Evolutionary conservation across 1,140 invertebrate species (phyloP), one percentile per base, ranked within the genome.

Genomic region (Drosophila ohnishii): DNA sequence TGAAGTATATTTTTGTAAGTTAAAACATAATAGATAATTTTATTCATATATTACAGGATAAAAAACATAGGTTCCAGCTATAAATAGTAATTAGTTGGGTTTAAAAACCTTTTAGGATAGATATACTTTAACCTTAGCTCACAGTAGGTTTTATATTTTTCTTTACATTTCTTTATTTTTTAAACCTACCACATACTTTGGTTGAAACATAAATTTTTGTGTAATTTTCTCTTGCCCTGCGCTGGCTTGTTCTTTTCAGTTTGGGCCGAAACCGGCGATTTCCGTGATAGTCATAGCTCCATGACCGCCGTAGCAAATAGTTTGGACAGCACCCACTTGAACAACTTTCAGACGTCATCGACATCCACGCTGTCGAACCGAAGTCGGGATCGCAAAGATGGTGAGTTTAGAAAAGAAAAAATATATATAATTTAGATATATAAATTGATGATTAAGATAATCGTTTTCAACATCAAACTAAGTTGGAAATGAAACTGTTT

Each of bases 201-300:
- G 67, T 86, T 86, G 75, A 87, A 90, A 90, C 82, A 90, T 87
- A 82, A 86, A 90, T 91, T 83, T 90, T 86, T 88, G 82, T 87
- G 78, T 90, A 89, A 79, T 84, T 75, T 89, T 77, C 30, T 66
- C 72, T 71, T 83, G 75, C 80, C 80, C 92, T 92, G 90, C 85
- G 86, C 90, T 91, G 90, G 90, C 80, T 93, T 94, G 90, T 93
- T 92, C 78, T 90, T 95, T 94, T 80, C 94, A 97, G 96, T 96
- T 91, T 97, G 96, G 95, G 95, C 96, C 60, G 96, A 96, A 92
- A 95, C 95, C 37, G 95, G 95, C 66, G 96, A 96, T 93, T 96
- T 96, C 92, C 93, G 96, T 75, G 96, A 96, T 90, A 95, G 95
- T 70, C 95, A 96, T 90, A 94, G 93, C 91, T 93, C 94, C 77